A percentile compares a stretch with the other conserved stretches of the same genome.
Conservation (phyloP, 2,888 invertebrate species). For the Tortricodes alternella region DNA sequence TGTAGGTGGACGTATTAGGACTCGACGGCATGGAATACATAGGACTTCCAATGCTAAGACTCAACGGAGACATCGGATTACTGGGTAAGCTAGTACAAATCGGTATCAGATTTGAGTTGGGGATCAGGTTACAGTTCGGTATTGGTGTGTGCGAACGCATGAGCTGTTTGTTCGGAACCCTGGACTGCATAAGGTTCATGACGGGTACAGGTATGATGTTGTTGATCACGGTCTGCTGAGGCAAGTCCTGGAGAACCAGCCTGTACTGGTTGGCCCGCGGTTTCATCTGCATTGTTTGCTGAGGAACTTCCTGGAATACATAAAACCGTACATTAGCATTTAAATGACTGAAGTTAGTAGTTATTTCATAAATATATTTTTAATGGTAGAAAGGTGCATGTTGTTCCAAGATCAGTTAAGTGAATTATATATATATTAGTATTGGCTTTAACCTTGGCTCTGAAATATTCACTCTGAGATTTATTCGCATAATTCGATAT, state of each 20-base stretch:
- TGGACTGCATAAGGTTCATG: conserved; percentile 58
- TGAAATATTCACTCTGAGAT: conserved; percentile 38
- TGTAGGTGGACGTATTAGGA: conserved; percentile 59
- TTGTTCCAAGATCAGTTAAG: conserved; percentile 30
- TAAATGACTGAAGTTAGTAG: conserved; percentile 2
- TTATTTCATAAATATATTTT: conserved; percentile 3
- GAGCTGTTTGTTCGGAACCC: conserved; percentile 39
- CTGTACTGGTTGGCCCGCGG: conserved; percentile 50
- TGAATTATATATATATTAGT: conserved; percentile 38
- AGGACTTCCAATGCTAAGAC: conserved; percentile 62
- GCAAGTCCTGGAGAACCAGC: conserved; percentile 44
- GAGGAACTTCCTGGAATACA: conserved; percentile 63
- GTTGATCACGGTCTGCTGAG: conserved; percentile 40
- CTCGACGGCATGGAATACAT: conserved; percentile 68
- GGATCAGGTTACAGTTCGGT: conserved; percentile 15
- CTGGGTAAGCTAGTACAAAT: conserved; percentile 20
- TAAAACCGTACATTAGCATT: conserved; percentile 20
- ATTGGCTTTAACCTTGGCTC: conserved; percentile 58
- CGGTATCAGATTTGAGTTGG: conserved; percentile 12
- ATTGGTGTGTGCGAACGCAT: conserved; percentile 38
- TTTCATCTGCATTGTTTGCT: conserved; percentile 44
- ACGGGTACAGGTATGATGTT: conserved; percentile 58
- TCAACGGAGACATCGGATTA: conserved; percentile 66
- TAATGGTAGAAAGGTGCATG: conserved; percentile 53
- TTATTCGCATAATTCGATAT: conserved; percentile 36